Conservation (phyloP, 2,113 vertebrate genomes). For the Esox niger region DNA sequence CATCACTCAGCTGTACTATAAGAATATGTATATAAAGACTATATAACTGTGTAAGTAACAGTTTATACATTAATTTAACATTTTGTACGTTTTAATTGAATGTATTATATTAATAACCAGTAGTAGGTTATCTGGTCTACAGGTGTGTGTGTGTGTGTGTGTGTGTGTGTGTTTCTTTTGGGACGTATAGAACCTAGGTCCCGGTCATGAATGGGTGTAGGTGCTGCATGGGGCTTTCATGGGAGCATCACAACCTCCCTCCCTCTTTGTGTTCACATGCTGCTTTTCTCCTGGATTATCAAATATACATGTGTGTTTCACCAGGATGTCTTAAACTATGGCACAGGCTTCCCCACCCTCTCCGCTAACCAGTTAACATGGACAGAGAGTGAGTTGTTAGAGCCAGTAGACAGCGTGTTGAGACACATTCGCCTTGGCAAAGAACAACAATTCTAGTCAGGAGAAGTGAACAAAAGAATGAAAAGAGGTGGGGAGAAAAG, state of each 20-base stretch:
- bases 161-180: slow-evolving; percentile 8
- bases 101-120: too few species aligned
- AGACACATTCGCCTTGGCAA: slow-evolving; percentile 58
- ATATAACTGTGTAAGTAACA: too few species aligned
- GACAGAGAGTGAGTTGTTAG: slow-evolving; percentile 34
- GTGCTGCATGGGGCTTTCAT: background rate
- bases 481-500: background rate
- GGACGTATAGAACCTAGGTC: background rate
- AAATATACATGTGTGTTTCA: too few species aligned
- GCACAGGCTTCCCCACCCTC: too few species aligned
- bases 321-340: too few species aligned
- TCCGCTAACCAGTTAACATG: too few species aligned
- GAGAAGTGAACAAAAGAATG: slow-evolving; percentile 18
- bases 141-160: slow-evolving; percentile 11
- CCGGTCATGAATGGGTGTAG: too few species aligned
- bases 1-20: too few species aligned
- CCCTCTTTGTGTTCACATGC: background rate
- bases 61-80: too few species aligned
- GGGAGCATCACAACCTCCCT: slow-evolving; percentile 14
- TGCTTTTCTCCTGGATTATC: slow-evolving; percentile 2
- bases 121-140: too few species aligned
- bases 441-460: slow-evolving; percentile 21
- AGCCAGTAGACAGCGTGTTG: slow-evolving; percentile 54
- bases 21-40: too few species aligned
- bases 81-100: too few species aligned